Evolutionary conservation across 2,113 vertebrate species (phyloP).

Genomic region (Fulica atra): DNA sequence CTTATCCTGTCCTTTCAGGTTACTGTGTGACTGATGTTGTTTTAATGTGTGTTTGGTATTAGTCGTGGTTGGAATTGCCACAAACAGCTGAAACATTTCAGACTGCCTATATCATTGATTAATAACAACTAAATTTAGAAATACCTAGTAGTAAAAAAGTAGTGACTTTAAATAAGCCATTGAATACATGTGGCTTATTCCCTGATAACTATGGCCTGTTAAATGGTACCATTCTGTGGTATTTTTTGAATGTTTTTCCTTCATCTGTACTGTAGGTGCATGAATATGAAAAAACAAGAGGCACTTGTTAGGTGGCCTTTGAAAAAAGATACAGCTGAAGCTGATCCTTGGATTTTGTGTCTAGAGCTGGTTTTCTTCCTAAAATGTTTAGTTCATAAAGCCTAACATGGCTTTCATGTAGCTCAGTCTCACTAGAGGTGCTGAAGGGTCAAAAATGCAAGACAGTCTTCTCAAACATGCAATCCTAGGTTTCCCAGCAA

Average conservation of each 20-base stretch:
- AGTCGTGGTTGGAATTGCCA: neutral
- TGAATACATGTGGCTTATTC: neutral
- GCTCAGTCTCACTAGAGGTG: neutral
- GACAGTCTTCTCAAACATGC: neutral
- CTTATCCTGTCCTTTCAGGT: neutral
- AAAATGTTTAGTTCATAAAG: neutral
- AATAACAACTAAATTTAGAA: neutral
- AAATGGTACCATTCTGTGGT: neutral
- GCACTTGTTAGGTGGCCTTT: neutral
- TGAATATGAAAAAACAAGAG: neutral
- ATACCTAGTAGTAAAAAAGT: neutral
- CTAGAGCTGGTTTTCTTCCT: neutral
- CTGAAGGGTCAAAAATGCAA: neutral
- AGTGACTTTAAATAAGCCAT: neutral
- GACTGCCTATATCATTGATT: neutral
- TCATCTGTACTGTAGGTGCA: neutral
- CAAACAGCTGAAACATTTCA: neutral
- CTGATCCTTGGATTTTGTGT: neutral
- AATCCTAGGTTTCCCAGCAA: neutral
- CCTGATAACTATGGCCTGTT: neutral
- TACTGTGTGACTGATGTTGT: neutral
- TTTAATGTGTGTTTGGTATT: neutral
- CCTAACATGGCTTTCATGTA: neutral
- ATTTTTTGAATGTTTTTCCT: neutral
- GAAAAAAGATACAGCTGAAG: neutral